Evolutionary conservation across 2,888 invertebrate genomes (phyloP).

Genomic region (Allophyes oxyacanthae): DNA sequence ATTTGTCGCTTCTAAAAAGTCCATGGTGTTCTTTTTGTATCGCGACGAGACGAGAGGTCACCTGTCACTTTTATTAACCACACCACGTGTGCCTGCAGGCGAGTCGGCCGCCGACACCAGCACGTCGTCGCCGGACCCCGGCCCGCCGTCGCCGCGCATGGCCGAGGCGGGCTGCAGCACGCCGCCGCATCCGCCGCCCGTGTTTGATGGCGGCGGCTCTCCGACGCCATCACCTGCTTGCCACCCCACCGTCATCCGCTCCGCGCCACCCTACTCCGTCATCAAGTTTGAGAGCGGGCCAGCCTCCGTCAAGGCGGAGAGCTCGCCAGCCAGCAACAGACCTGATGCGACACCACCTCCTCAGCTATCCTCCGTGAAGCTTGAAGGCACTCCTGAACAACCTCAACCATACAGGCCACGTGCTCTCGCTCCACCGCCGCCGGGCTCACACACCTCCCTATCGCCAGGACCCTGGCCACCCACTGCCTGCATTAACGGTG

Average conservation of each 20-base stretch:
- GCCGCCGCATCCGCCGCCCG: constrained; percentile 89
- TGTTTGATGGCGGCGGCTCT: constrained; percentile 86
- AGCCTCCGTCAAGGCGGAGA: constrained; percentile 75
- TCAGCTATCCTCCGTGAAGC: constrained; percentile 85
- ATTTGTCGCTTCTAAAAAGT: constrained; percentile 83
- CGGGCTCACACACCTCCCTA: constrained; percentile 77
- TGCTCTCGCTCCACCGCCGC: constrained; percentile 80
- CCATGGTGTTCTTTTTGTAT: constrained; percentile 80
- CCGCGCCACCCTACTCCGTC: constrained; percentile 89
- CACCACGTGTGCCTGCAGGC: constrained; percentile 88
- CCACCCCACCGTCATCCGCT: constrained; percentile 88
- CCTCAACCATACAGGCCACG: constrained; percentile 80
- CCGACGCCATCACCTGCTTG: constrained; percentile 81
- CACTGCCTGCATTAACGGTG: constrained; percentile 92
- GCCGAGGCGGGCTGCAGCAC: constrained; percentile 91
- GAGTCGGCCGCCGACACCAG: constrained; percentile 98
- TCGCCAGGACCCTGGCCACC: constrained; percentile 88
- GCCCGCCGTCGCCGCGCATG: constrained; percentile 95
- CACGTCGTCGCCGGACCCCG: constrained; percentile 97
- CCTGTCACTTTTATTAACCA: constrained; percentile 72
- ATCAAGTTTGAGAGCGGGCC: constrained; percentile 89
- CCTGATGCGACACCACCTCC: constrained; percentile 72
- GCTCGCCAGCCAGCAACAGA: constrained; percentile 70
- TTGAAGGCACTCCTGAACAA: constrained; percentile 76
- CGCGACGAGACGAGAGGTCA: constrained; percentile 61